Percentiles rank a stretch among this genome's conserved stretches.
Conservation (phyloP, 2,113 vertebrate species). For the Cynocephalus volans region DNA sequence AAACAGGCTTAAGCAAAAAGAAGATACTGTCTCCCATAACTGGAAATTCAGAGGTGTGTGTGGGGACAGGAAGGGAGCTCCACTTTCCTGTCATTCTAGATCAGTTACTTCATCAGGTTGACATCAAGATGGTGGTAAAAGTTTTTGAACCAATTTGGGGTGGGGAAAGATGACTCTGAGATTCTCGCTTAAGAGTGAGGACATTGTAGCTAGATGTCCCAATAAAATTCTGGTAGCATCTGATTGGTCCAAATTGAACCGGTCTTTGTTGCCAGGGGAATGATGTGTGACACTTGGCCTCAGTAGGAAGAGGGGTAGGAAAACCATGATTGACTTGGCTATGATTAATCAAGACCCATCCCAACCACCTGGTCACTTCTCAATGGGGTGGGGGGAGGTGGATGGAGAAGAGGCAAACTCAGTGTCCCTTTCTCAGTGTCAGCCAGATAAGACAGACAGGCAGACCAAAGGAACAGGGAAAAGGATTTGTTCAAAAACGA, state of each 20-base stretch:
- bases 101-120: neutral
- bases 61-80: neutral
- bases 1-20: neutral
- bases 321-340: neutral
- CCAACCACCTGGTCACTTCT: neutral
- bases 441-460: neutral
- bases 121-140: neutral
- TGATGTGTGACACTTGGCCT: neutral
- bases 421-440: neutral
- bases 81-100: neutral
- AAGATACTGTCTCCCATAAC: neutral
- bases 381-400: neutral
- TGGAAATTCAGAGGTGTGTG: neutral
- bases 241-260: neutral
- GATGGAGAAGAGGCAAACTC: neutral
- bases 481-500: neutral
- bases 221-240: neutral
- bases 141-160: neutral
- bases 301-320: neutral
- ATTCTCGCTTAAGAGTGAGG: neutral
- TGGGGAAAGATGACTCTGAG: neutral
- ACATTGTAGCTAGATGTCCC: neutral
- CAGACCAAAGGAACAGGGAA: neutral
- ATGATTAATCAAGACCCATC: neutral
- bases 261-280: neutral